Evolutionary conservation across 2,113 vertebrate species (phyloP), one percentile per base, ranked within the genome.

Genomic region (Pomatostomus ruficeps): DNA sequence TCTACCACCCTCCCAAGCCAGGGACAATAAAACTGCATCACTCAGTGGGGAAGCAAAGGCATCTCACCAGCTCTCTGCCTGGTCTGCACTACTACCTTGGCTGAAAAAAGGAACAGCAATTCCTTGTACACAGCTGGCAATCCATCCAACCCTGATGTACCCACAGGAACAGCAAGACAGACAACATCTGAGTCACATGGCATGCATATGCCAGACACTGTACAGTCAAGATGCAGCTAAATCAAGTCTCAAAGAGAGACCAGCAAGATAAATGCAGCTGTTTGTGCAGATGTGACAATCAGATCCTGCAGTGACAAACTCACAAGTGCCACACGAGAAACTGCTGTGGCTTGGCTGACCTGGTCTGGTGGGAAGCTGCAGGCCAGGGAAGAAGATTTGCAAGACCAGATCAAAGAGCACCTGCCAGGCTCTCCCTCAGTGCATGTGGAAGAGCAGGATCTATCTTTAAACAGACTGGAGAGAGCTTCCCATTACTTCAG

Each of bases 121-220:
- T 22, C 55, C 48, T 52, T 21, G 57, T 8, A 65, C 23, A 5
- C 7, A 75, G 77, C 49, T 65, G 31, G 23, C 7, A 36, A 68
- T 14, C 15, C 31, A 71, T 21, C 55, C 25, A 70, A 55, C 26
- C 51, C 33, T 40, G 67, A 81, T 9, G 6, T 36, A 85, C 10
- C 8, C 43, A 38, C 1, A 35, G 40, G 24, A 75, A 63, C 31
- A 54, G 57, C 26, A 38, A 54, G 68, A 57, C 52, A 92, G 57
- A 18, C n/a, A 77, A 52, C 17, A 43, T 2, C 23, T 35, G 66
- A 82, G 61, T 42, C 28, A 43, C 14, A 11, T 1, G 17, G 45
- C 57, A 25, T 1, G 21, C 1, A 1, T 9, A 25, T 0, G 0
- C 15, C 15, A 55, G 63, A 28, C 43, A 61, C 4, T 22, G 24